phyloP scores from a whole-genome alignment of 2,888 invertebrate species.

The Microctonus brassicae region DNA sequence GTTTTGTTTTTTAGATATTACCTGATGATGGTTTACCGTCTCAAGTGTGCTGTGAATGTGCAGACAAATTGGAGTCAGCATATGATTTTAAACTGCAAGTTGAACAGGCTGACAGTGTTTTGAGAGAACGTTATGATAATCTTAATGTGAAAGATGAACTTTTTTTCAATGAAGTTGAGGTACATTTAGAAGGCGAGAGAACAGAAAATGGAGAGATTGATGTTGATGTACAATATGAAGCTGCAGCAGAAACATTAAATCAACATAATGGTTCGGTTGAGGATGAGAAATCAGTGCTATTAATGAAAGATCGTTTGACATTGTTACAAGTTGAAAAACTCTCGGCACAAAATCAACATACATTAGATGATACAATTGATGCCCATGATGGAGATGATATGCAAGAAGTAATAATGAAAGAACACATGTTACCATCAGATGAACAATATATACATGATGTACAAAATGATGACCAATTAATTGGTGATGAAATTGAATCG shows the following conservation, averaged over 20 bases:
- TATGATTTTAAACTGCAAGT: conserved; percentile 67
- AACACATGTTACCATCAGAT: conserved; percentile 18
- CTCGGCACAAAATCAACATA: conserved; percentile 41
- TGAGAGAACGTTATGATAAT: conserved; percentile 58
- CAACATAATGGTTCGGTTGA: conserved; percentile 40
- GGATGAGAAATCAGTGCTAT: conserved; percentile 45
- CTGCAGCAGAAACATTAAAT: conserved; percentile 23
- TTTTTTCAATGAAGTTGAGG: conserved; percentile 64
- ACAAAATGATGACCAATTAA: conserved; percentile 26
- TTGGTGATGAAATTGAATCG: conserved; percentile 9
- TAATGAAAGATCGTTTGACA: conserved; percentile 60
- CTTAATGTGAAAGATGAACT: conserved; percentile 63
- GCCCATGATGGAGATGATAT: background rate
- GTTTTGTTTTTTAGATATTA: conserved; percentile 48
- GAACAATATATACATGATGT: conserved; percentile 31
- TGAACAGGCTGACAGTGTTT: conserved; percentile 63
- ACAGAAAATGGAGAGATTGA: conserved; percentile 43
- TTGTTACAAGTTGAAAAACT: conserved; percentile 60
- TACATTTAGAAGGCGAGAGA: conserved; percentile 55
- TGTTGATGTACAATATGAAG: conserved; percentile 48
- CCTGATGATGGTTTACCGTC: conserved; percentile 64
- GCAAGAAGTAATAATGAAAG: conserved; percentile 8
- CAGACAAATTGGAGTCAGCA: conserved; percentile 62
- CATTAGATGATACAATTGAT: background rate
- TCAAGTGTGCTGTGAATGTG: conserved; percentile 63